Conservation (phyloP, 2,113 vertebrate genomes). For the Shinisaurus crocodilurus region DNA sequence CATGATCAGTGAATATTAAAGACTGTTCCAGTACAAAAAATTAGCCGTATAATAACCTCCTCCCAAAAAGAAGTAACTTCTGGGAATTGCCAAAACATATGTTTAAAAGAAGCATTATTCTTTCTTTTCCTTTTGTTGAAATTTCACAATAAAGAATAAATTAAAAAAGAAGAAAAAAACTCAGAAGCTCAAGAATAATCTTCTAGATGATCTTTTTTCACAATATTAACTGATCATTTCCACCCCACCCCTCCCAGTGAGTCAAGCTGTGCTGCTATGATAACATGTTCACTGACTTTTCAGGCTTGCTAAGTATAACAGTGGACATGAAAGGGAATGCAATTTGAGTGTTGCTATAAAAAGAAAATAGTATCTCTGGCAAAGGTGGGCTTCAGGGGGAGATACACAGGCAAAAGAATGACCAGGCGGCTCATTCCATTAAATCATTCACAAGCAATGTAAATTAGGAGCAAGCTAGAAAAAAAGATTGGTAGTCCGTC, state of each 20-base stretch:
- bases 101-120: too few relatives aligned
- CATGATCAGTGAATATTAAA: too few relatives aligned
- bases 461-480: background rate
- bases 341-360: background rate
- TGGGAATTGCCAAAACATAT: too few relatives aligned
- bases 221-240: slow-evolving; percentile 26
- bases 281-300: slow-evolving; percentile 12
- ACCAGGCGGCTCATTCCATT: background rate
- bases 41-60: too few relatives aligned
- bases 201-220: slow-evolving; percentile 11
- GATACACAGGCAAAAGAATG: background rate
- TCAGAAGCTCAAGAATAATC: background rate
- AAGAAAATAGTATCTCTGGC: slow-evolving; percentile 14
- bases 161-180: background rate
- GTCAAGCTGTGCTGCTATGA: slow-evolving; percentile 22
- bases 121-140: too few relatives aligned
- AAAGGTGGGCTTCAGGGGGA: background rate
- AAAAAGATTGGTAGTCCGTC: background rate
- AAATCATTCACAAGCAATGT: background rate
- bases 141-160: too few relatives aligned
- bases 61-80: too few relatives aligned
- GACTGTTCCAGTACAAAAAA: too few relatives aligned
- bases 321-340: background rate
- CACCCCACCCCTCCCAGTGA: slow-evolving; percentile 42
- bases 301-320: background rate